These are phyloP conservation scores for Porites australiensis DNA, from an alignment of 64 coral and sea anemone species.

Conservation along the genomic window DNA sequence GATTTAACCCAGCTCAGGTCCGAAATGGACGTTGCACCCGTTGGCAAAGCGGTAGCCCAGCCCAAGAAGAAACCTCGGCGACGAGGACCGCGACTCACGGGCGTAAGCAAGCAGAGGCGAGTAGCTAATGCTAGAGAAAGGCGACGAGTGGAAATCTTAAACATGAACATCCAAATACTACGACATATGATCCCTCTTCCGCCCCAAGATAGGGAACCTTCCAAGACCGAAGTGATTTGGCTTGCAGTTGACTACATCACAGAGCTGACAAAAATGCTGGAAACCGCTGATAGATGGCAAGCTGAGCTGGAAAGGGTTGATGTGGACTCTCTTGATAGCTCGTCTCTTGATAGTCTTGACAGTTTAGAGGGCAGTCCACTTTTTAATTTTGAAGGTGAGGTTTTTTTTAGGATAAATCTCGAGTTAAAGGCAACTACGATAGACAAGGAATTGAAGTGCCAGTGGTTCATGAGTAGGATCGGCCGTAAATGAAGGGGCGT, in stretches of 20 bases:
- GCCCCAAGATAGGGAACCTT: constrained; percentile 77
- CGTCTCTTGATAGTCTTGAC: constrained; percentile 1
- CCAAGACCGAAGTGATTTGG: constrained; percentile 76
- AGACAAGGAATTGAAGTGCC: background rate
- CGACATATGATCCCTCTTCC: constrained; percentile 70
- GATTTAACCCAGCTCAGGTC: constrained; percentile 1
- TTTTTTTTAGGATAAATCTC: background rate
- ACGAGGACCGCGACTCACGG: constrained; percentile 67
- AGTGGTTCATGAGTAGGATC: background rate
- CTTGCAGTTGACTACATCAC: constrained; percentile 74
- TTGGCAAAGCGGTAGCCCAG: constrained; percentile 14
- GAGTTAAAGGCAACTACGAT: too few species aligned
- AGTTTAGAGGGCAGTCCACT: constrained; percentile 40
- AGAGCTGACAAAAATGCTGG: constrained; percentile 67
- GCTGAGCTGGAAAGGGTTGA: constrained; percentile 35
- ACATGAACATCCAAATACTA: constrained; percentile 79
- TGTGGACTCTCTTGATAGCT: constrained; percentile 33
- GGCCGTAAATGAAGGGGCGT: background rate
- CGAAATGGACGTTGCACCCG: constrained; percentile 6
- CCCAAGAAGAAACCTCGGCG: constrained; percentile 62
- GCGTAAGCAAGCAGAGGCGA: constrained; percentile 74
- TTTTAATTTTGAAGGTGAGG: constrained; percentile 45
- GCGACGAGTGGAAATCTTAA: constrained; percentile 66
- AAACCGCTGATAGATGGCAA: constrained; percentile 26
- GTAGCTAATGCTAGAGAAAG: constrained; percentile 76